These are phyloP conservation scores for Nasonia vitripennis DNA, from an alignment of 1,140 invertebrate species.

Conservation along the genomic window DNA sequence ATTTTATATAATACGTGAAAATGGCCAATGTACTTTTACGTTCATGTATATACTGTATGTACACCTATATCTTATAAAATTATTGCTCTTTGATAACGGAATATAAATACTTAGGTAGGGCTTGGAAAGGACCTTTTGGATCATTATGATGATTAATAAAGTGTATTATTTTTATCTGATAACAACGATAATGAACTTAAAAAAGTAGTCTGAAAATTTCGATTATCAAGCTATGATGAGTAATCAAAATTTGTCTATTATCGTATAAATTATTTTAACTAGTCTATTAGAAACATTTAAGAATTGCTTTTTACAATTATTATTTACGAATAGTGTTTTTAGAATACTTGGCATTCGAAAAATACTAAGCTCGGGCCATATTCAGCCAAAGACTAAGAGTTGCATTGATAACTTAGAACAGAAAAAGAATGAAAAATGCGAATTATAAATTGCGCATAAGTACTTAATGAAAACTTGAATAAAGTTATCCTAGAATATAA, in stretches of 20 bases:
- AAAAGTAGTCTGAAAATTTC: not conserved
- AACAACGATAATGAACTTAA: not conserved
- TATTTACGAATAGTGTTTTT: not conserved
- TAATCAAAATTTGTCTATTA: not conserved
- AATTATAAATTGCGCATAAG: not conserved
- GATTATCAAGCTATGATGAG: not conserved
- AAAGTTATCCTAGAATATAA: not conserved
- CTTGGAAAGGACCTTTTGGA: not conserved
- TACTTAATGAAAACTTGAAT: not conserved
- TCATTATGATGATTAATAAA: not conserved
- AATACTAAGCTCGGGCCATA: slow-evolving; percentile 24
- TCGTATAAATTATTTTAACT: not conserved
- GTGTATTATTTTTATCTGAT: not conserved
- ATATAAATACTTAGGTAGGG: not conserved
- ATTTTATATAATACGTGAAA: slow-evolving; percentile 2
- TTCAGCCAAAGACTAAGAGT: slow-evolving; percentile 51
- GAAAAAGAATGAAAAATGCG: not conserved
- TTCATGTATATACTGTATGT: not conserved
- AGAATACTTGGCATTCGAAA: not conserved
- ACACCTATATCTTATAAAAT: not conserved
- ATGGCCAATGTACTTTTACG: slow-evolving; percentile 11
- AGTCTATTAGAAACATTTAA: not conserved
- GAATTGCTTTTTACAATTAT: not conserved
- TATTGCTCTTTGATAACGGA: not conserved
- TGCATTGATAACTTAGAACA: not conserved